A percentile compares a stretch with the other conserved stretches of the same genome.
Evolutionary conservation across 2,888 invertebrate species (phyloP).

Genomic region (Stomorhina lunata): DNA sequence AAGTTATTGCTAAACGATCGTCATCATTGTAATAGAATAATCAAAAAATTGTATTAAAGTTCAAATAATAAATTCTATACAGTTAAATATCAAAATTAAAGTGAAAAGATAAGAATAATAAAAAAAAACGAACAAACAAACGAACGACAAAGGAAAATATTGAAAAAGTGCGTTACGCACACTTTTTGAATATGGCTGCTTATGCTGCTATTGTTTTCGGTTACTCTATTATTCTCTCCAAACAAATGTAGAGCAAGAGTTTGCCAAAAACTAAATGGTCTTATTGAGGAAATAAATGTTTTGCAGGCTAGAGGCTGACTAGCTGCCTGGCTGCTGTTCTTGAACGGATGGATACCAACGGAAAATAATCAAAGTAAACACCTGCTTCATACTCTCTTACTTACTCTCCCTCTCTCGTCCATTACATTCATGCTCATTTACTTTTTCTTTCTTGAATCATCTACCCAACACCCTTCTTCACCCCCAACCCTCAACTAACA

Average conservation of each 20-base stretch:
- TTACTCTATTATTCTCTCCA: constrained; percentile 22
- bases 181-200: constrained; percentile 17
- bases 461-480: too few species aligned
- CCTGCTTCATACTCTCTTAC: constrained; percentile 41
- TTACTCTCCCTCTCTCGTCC: background rate
- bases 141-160: background rate
- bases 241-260: background rate
- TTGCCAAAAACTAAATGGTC: constrained; percentile 3
- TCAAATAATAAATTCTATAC: background rate
- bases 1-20: background rate
- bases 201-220: too few species aligned
- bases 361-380: constrained; percentile 56
- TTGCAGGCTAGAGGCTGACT: background rate
- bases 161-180: constrained; percentile 44
- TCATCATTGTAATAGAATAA: too few species aligned
- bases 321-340: constrained; percentile 28
- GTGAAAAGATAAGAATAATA: background rate
- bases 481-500: background rate
- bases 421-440: constrained; percentile 24
- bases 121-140: constrained; percentile 2
- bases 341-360: constrained; percentile 41
- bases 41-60: constrained; percentile 2
- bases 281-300: constrained; percentile 19
- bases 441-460: constrained; percentile 6
- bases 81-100: background rate